phyloP scores from a whole-genome alignment of 2,797 vertebrate genomes.

The Tokudaia muenninki region DNA sequence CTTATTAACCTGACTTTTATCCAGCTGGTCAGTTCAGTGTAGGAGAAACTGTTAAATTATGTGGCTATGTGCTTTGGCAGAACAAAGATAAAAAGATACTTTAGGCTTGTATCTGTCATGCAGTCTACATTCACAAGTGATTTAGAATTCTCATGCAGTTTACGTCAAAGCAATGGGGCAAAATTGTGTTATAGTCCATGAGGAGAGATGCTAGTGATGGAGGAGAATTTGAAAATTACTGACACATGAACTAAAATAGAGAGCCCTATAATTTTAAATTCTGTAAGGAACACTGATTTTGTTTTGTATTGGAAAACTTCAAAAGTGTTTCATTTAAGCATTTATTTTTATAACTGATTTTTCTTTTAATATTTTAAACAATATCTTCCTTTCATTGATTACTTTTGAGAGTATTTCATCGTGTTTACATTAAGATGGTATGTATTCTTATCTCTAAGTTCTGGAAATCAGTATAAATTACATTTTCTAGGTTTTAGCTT shows the following conservation, averaged over 20 bases:
- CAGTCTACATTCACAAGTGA: not conserved
- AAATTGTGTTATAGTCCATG: not conserved
- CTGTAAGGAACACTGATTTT: not conserved
- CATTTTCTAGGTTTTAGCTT: not conserved
- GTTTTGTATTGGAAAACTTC: not conserved
- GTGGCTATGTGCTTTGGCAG: not conserved
- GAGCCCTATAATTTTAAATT: not conserved
- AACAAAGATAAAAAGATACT: not conserved
- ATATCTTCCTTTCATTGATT: not conserved
- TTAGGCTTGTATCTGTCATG: not conserved
- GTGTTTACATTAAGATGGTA: not conserved
- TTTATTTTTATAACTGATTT: not conserved
- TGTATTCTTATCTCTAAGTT: not conserved
- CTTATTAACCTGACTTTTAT: not conserved
- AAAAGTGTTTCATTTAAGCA: not conserved
- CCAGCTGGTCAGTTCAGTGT: rapidly evolving
- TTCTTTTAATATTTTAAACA: not conserved
- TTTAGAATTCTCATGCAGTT: not conserved
- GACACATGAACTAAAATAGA: not conserved
- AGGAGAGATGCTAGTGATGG: not conserved
- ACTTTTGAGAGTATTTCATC: not conserved
- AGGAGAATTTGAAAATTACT: not conserved
- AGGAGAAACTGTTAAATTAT: not conserved
- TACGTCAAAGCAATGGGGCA: not conserved
- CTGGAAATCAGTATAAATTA: not conserved